These are phyloP conservation scores for Sycophaga agraensis DNA, from an alignment of 1,140 invertebrate species.

Conservation along the genomic window DNA sequence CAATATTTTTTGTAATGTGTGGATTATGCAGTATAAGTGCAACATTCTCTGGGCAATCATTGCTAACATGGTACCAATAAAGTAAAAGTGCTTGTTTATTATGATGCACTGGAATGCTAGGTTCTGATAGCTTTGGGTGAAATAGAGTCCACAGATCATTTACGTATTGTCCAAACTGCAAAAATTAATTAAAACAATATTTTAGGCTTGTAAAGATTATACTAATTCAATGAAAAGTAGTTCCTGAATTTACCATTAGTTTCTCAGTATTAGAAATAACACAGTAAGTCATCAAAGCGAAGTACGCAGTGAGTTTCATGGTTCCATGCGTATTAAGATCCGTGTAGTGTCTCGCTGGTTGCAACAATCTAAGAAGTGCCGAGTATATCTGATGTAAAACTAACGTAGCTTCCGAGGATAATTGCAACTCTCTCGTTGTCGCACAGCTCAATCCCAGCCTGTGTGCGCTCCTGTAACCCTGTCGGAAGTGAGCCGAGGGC, in stretches of 20 bases:
- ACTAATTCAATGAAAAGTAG: too few species aligned
- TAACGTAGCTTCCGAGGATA: constrained; percentile 71
- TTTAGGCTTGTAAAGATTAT: too few species aligned
- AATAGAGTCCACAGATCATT: constrained; percentile 90
- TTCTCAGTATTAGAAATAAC: constrained; percentile 87
- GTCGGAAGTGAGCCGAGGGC: constrained; percentile 83
- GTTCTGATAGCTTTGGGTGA: constrained; percentile 92
- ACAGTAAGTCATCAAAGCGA: constrained; percentile 87
- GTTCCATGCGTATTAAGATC: constrained; percentile 84
- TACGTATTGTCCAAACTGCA: constrained; percentile 84
- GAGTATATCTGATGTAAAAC: constrained; percentile 85
- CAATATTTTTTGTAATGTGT: constrained; percentile 87
- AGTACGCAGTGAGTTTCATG: constrained; percentile 89
- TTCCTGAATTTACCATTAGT: constrained; percentile 81
- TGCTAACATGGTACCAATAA: constrained; percentile 90
- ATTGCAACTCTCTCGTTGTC: constrained; percentile 54
- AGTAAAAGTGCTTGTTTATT: constrained; percentile 91
- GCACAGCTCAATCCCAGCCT: constrained; percentile 52
- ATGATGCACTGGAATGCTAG: constrained; percentile 89
- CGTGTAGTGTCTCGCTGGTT: constrained; percentile 80
- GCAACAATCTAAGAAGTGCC: constrained; percentile 74
- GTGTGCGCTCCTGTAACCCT: constrained; percentile 74
- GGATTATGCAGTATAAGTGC: constrained; percentile 81
- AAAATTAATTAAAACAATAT: constrained; percentile 29
- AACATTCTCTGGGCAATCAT: constrained; percentile 90